Base-by-base conservation (phyloP, 2,797 vertebrate species). In the Tapera naevia region DNA sequence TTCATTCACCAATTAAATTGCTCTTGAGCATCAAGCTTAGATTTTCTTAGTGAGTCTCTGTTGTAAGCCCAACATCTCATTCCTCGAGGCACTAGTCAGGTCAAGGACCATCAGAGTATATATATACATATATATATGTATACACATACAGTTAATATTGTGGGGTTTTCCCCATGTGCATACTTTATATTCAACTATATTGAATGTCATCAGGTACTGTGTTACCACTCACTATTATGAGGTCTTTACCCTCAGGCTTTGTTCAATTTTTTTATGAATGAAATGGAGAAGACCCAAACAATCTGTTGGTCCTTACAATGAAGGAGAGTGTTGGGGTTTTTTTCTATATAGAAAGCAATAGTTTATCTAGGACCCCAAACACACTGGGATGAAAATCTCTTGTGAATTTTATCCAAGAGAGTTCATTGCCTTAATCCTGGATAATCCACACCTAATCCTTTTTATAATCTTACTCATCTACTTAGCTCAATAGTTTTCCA, bases 361-460 rank as follows among this genome's bases (percentile, higher is more conserved):
- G 32, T 86, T 95, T 84, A 88, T 91, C 67, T 62, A 70, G 37
- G 48, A 83, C 15, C 60, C 28, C 71, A 86, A 94, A 88, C 62
- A 76, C 46, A 83, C 6, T 45, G 79, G 50, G 60, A 81, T 82
- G 37, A 91, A 95, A 96, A 86, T 37, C 80, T 76, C 76, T 95
- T 74, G 76, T 80, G 91, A 82, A 88, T 93, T 95, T 90, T 94
- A 95, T 95, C 94, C 74, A 91, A 82, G 74, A 72, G 91, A 60
- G 85, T 91, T 95, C 91, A 91, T 89, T 93, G 91, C 73, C 53
- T 94, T 95, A 95, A 97, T 91, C 93, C 91, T 82, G 57, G 91
- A 84, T 97, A 93, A 96, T 95, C 95, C 89, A 73, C 88, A 82
- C 50, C 91, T 96, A 96, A 97, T 96, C 89, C 93, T 93, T 93